A percentile compares a stretch with the other conserved stretches of the same genome.
These are phyloP conservation scores for Ichneumoninae sp. DNA, from an alignment of 2,888 invertebrate species.

Conservation along the genomic window DNA sequence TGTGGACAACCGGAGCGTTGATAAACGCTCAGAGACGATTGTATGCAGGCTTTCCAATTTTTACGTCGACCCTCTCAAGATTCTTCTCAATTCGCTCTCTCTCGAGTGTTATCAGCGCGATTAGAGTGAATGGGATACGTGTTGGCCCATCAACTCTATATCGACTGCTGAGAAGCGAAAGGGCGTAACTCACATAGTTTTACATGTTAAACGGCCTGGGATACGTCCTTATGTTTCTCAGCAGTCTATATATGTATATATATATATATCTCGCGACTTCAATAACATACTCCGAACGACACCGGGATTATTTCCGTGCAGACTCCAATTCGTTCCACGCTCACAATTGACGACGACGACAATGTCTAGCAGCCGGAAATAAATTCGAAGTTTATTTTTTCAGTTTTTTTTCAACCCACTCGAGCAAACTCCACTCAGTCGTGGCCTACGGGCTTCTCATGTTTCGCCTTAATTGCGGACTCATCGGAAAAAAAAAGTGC, in stretches of 20 bases:
- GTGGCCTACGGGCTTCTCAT: neutral
- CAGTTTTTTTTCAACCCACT: neutral
- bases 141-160: neutral
- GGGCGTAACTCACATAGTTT: neutral
- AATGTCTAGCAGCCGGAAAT: conserved; percentile 57
- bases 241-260: neutral
- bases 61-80: conserved; percentile 26
- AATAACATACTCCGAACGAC: conserved; percentile 41
- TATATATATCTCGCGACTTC: conserved; percentile 4
- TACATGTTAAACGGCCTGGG: neutral
- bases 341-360: conserved; percentile 56
- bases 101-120: conserved; percentile 2
- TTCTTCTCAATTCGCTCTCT: conserved; percentile 18
- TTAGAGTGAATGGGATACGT: conserved; percentile 15
- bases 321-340: conserved; percentile 47
- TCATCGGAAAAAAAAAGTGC: neutral
- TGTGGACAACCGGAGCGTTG: conserved; percentile 37
- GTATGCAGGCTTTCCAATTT: conserved; percentile 32
- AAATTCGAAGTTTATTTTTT: conserved; percentile 22
- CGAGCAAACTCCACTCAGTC: neutral
- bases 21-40: conserved; percentile 1
- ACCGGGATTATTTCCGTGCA: conserved; percentile 51
- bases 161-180: neutral
- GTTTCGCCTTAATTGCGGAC: neutral
- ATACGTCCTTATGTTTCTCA: neutral